These are phyloP conservation scores for Nomada ferruginata DNA, from an alignment of 2,888 invertebrate genomes.

Conservation along the genomic window DNA sequence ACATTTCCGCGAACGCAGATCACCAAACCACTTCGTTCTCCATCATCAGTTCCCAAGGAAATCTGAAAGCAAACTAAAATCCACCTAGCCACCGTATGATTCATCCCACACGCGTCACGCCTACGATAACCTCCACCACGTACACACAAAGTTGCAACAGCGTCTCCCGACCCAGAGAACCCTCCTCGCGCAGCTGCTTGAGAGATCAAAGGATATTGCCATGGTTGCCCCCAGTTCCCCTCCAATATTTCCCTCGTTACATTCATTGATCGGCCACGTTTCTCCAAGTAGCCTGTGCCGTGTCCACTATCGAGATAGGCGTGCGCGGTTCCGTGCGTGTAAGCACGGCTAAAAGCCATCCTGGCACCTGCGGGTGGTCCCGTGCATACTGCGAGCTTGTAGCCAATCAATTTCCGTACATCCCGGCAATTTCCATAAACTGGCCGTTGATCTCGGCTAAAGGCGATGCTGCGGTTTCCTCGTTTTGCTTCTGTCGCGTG, in stretches of 20 bases:
- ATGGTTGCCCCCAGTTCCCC: background rate
- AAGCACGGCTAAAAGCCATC: conserved; percentile 46
- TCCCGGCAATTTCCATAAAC: conserved; percentile 77
- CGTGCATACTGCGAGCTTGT: conserved; percentile 65
- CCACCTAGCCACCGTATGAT: too few species aligned
- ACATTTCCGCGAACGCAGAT: too few species aligned
- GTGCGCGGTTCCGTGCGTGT: conserved; percentile 44
- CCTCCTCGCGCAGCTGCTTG: background rate
- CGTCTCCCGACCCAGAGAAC: background rate
- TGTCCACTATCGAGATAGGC: conserved; percentile 3
- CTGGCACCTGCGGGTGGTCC: conserved; percentile 69
- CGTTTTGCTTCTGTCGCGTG: conserved; percentile 35
- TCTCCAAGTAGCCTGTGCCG: conserved; percentile 29
- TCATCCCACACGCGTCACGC: background rate
- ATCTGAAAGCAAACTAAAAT: too few species aligned
- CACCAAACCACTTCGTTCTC: too few species aligned
- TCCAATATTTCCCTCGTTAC: conserved; percentile 20
- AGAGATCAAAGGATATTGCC: conserved; percentile 14
- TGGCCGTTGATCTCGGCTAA: conserved; percentile 57
- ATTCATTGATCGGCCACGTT: conserved; percentile 43
- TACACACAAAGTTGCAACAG: background rate
- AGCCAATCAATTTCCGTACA: conserved; percentile 77
- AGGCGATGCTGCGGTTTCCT: conserved; percentile 30
- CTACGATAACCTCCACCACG: background rate
- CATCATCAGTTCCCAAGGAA: too few species aligned